phyloP scores from a whole-genome alignment of 2,113 vertebrate species.

The Campylorhamphus procurvoides region DNA sequence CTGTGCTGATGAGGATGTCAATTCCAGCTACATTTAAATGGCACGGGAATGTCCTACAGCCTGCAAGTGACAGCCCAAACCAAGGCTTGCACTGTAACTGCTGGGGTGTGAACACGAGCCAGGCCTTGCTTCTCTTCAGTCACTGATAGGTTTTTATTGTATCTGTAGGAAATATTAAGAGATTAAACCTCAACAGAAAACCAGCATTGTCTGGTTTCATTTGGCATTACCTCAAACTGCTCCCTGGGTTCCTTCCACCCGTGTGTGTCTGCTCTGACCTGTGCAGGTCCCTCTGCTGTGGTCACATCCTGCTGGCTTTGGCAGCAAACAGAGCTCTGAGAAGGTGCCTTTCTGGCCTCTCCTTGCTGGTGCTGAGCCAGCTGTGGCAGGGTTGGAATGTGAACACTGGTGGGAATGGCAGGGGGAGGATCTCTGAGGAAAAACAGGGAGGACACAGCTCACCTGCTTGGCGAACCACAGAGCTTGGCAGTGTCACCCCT shows the following conservation, averaged over 20 bases:
- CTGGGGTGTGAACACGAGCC: neutral
- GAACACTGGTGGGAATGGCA: neutral
- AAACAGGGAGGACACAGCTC: neutral
- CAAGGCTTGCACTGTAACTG: neutral
- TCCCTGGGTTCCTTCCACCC: neutral
- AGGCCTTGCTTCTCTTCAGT: neutral
- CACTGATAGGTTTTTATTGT: neutral
- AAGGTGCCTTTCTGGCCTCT: neutral
- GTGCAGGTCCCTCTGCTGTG: neutral
- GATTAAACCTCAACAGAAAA: neutral
- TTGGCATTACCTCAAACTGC: neutral
- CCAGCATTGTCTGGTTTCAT: neutral
- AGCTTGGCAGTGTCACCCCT: neutral
- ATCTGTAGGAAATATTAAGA: neutral
- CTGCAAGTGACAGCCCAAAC: neutral
- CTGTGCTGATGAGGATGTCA: neutral
- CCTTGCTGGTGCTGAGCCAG: neutral
- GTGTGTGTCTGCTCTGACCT: neutral
- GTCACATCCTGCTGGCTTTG: constrained; percentile 1
- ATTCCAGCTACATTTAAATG: neutral
- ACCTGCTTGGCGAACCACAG: neutral
- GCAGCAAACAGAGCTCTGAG: neutral
- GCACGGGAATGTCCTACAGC: neutral
- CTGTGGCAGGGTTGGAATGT: neutral
- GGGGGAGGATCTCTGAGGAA: neutral